These are phyloP conservation scores for Melinaea marsaeus DNA, from an alignment of 2,888 invertebrate genomes.

Conservation along the genomic window DNA sequence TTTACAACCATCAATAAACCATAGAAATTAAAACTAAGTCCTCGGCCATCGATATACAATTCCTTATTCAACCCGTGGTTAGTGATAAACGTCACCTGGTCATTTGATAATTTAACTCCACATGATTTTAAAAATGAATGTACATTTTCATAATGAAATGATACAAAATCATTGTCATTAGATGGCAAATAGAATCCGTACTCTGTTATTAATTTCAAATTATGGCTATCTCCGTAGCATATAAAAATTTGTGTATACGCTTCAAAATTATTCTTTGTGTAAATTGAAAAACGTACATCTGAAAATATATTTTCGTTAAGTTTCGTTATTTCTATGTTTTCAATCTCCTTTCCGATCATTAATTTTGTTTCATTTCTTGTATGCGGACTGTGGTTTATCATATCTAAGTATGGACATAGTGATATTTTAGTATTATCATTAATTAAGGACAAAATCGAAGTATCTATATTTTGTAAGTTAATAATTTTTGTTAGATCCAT, in stretches of 20 bases:
- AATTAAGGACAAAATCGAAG: slow-evolving; percentile 61
- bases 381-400: slow-evolving; percentile 89
- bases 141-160: slow-evolving; percentile 78
- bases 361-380: slow-evolving; percentile 77
- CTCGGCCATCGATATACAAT: slow-evolving; percentile 80
- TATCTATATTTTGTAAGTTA: slow-evolving; percentile 63
- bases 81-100: slow-evolving; percentile 80
- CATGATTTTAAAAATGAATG: slow-evolving; percentile 56
- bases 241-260: slow-evolving; percentile 89
- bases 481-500: slow-evolving; percentile 74
- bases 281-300: slow-evolving; percentile 67
- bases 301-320: slow-evolving; percentile 56
- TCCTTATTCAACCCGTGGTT: slow-evolving; percentile 79
- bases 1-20: slow-evolving; percentile 69
- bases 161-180: slow-evolving; percentile 83
- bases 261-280: slow-evolving; percentile 73
- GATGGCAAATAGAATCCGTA: slow-evolving; percentile 89
- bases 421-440: slow-evolving; percentile 82
- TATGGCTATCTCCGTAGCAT: slow-evolving; percentile 91
- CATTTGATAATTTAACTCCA: slow-evolving; percentile 66
- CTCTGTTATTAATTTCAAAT: slow-evolving; percentile 87
- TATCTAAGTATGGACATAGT: slow-evolving; percentile 91
- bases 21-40: slow-evolving; percentile 83
- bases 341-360: slow-evolving; percentile 51
- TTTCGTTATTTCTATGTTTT: slow-evolving; percentile 49